phyloP scores from a whole-genome alignment of 23 tunicate genomes.

The Styela clava region DNA sequence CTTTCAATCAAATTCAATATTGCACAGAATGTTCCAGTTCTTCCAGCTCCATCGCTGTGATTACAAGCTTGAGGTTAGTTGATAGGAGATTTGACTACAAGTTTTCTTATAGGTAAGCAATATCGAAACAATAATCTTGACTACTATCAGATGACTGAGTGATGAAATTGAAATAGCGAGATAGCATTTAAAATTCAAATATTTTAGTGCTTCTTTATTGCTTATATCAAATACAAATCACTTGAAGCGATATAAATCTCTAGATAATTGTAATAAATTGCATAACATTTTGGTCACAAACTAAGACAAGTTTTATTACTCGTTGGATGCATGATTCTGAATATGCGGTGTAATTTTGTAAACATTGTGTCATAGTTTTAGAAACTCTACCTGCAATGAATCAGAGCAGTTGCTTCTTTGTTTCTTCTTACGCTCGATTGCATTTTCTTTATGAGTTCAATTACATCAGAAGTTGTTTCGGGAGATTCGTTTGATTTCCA shows the following conservation, averaged over 20 bases:
- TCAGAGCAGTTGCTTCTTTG: background rate
- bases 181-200: background rate
- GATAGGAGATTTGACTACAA: background rate
- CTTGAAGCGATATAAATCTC: too few species aligned
- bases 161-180: background rate
- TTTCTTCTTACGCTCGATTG: background rate
- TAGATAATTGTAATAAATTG: too few species aligned
- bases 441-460: slow-evolving; percentile 2
- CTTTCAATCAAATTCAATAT: slow-evolving; percentile 11
- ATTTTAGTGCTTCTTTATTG: background rate
- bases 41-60: slow-evolving; percentile 22
- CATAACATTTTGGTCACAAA: too few species aligned
- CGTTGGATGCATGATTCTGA: too few species aligned
- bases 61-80: background rate
- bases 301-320: background rate
- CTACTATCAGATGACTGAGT: background rate
- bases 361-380: too few species aligned
- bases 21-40: slow-evolving; percentile 20
- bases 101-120: too few species aligned
- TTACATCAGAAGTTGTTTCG: background rate
- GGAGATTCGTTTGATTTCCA: background rate
- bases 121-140: background rate
- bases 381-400: background rate
- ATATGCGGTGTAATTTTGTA: too few species aligned
- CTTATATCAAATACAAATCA: background rate